A percentile compares a stretch with the other conserved stretches of the same genome.
Conservation (phyloP, 2,888 invertebrate species). For the Adelphocoris suturalis region DNA sequence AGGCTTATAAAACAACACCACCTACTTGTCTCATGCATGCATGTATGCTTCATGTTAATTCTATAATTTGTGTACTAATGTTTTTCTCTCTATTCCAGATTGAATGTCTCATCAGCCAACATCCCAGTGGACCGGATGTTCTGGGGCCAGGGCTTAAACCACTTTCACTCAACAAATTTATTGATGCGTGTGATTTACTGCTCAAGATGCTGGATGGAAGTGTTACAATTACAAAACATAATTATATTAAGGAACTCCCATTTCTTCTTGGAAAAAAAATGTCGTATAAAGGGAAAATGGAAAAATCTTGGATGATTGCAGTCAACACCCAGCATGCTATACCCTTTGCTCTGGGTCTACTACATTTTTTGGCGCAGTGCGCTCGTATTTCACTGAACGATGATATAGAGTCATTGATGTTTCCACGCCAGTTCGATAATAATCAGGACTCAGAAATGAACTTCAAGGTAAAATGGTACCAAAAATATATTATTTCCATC, state of each 20-base stretch:
- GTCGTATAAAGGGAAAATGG: constrained; percentile 62
- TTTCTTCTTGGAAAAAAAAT: constrained; percentile 50
- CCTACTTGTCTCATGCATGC: too few relatives aligned
- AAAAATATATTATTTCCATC: too few relatives aligned
- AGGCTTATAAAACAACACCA: too few relatives aligned
- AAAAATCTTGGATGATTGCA: constrained; percentile 66
- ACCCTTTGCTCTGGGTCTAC: constrained; percentile 53
- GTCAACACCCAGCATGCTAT: constrained; percentile 37
- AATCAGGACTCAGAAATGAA: not conserved
- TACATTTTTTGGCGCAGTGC: constrained; percentile 50
- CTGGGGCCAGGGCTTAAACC: constrained; percentile 35
- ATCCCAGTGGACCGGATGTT: constrained; percentile 22
- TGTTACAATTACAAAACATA: constrained; percentile 23
- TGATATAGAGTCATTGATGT: constrained; percentile 28
- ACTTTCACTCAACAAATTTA: constrained; percentile 53
- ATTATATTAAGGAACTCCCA: constrained; percentile 54
- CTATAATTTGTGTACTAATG: too few relatives aligned
- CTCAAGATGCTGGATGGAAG: constrained; percentile 21
- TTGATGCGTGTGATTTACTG: constrained; percentile 46
- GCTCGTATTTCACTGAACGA: not conserved
- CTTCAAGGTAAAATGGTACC: constrained; percentile 40
- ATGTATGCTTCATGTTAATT: too few relatives aligned
- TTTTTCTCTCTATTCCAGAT: constrained; percentile 16
- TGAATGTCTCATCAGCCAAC: not conserved
- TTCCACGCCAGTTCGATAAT: constrained; percentile 42